A percentile compares a stretch with the other conserved stretches of the same genome.
Conservation (phyloP, 2,797 vertebrate genomes). For the Syngnathus acus region DNA sequence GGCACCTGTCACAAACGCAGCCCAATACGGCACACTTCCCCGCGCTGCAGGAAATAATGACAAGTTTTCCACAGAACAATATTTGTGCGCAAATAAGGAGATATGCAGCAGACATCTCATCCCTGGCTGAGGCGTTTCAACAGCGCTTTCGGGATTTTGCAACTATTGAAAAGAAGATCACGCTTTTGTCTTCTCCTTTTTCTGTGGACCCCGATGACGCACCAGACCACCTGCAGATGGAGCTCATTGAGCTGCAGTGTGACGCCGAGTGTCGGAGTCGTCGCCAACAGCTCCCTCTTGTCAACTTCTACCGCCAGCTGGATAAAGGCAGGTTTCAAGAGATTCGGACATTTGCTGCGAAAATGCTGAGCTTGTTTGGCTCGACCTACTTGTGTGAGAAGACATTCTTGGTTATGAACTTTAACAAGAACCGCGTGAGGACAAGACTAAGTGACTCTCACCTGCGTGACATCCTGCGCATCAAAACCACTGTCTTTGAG, state of each 20-base stretch:
- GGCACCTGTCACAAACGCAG: slow-evolving; percentile 8
- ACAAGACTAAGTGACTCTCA: neutral
- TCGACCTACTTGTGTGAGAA: slow-evolving; percentile 3
- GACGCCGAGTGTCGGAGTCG: slow-evolving; percentile 4
- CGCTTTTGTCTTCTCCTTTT: neutral
- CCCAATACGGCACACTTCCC: slow-evolving; percentile 13
- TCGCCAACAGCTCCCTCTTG: slow-evolving; percentile 9
- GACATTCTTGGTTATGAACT: neutral
- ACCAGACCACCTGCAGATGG: slow-evolving; percentile 15
- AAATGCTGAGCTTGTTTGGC: slow-evolving; percentile 6
- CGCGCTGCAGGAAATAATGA: slow-evolving; percentile 5
- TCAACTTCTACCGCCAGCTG: slow-evolving; percentile 3
- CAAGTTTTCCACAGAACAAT: slow-evolving; percentile 6
- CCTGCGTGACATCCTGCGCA: neutral
- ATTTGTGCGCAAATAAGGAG: slow-evolving; percentile 12
- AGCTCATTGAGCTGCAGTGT: slow-evolving; percentile 23
- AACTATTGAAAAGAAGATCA: slow-evolving; percentile 10
- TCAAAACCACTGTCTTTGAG: neutral
- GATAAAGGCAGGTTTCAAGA: slow-evolving; percentile 6
- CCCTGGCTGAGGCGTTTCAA: slow-evolving; percentile 12
- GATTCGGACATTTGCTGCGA: slow-evolving; percentile 9
- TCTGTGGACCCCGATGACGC: slow-evolving; percentile 10
- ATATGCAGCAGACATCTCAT: slow-evolving; percentile 2
- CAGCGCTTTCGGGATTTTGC: slow-evolving; percentile 12
- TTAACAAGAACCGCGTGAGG: neutral